Evolutionary conservation across 2,113 vertebrate species (phyloP).

Genomic region (Lampris incognitus): DNA sequence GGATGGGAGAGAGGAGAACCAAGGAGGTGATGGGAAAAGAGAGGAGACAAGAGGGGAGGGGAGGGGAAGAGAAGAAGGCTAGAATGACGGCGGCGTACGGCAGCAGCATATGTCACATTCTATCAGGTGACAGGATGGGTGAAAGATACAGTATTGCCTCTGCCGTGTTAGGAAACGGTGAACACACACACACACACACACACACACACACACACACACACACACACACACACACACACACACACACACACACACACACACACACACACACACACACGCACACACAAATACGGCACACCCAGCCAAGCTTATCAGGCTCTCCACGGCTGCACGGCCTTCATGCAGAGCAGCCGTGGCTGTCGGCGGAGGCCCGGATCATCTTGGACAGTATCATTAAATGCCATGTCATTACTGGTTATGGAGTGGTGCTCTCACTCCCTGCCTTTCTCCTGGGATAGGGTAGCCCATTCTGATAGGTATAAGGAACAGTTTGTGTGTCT

Average conservation of each 20-base stretch:
- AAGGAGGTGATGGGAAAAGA: constrained; percentile 43
- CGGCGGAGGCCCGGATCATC: constrained; percentile 92
- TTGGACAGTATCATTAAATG: constrained; percentile 99
- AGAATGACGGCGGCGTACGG: constrained; percentile 79
- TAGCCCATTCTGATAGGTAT: constrained; percentile 76
- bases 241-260: constrained; percentile 56
- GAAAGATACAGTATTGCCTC: constrained; percentile 86
- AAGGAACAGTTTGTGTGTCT: constrained; percentile 61
- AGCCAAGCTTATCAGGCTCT: constrained; percentile 92
- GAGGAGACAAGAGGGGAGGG: constrained; percentile 15
- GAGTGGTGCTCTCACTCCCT: constrained; percentile 91
- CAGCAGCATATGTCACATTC: constrained; percentile 90
- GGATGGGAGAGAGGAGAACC: constrained; percentile 6
- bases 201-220: constrained; percentile 26
- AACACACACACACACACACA: constrained; percentile 46
- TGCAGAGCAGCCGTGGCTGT: constrained; percentile 88
- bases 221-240: constrained; percentile 31
- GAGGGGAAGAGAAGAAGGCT: constrained; percentile 57
- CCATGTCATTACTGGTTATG: constrained; percentile 99
- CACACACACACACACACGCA: constrained; percentile 10
- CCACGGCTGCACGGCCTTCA: constrained; percentile 84
- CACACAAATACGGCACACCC: constrained; percentile 71
- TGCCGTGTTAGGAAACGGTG: constrained; percentile 61
- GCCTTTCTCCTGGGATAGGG: constrained; percentile 85
- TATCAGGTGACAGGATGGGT: constrained; percentile 90